Conservation (phyloP, 2,888 invertebrate species). For the Strigamia transsilvanica region DNA sequence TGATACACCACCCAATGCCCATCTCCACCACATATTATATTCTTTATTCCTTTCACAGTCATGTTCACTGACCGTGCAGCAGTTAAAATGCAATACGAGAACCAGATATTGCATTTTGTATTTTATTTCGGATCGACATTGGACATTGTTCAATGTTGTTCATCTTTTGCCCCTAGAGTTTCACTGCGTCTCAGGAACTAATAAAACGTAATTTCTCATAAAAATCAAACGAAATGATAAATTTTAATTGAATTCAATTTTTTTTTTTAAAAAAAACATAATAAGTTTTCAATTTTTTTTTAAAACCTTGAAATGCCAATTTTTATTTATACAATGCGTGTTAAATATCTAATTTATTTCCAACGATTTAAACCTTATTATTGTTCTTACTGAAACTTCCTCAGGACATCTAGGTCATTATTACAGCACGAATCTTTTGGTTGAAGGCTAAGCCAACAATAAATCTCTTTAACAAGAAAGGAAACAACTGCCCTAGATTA, state of each 20-base stretch:
- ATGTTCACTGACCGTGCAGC: neutral
- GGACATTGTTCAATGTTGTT: no score
- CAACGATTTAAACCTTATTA: neutral
- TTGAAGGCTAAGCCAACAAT: slow-evolving; percentile 31
- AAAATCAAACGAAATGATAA: no score
- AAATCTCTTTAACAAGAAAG: slow-evolving; percentile 38
- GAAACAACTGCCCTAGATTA: slow-evolving; percentile 35
- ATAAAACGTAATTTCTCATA: no score
- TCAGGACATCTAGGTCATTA: neutral
- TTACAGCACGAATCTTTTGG: neutral
- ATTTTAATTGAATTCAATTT: no score
- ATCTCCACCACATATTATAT: neutral
- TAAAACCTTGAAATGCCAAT: neutral
- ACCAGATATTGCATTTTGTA: neutral
- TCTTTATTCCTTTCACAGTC: neutral
- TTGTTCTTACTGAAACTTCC: neutral
- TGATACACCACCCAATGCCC: neutral
- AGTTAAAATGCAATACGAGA: neutral
- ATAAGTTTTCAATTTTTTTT: neutral
- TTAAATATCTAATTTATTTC: no score
- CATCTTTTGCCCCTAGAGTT: no score
- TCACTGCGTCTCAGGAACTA: no score
- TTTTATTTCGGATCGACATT: no score
- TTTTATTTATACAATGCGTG: no score
- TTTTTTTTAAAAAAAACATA: neutral